Conservation (phyloP, 2,888 invertebrate genomes). For the Mesorhabditis sp. region DNA sequence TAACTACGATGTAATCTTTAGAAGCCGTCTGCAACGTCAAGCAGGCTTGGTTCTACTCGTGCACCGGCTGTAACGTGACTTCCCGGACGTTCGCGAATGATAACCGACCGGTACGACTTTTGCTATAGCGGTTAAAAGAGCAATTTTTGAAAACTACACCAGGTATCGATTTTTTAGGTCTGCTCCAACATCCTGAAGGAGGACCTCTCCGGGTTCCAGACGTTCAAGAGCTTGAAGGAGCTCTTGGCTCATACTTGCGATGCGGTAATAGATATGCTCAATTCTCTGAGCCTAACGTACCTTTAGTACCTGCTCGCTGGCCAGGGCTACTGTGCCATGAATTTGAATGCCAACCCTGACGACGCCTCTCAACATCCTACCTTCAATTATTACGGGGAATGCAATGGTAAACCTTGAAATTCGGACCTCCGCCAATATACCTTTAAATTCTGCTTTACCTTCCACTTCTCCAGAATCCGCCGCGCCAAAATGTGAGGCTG, state of each 20-base stretch:
- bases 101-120: neutral
- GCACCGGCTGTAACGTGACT: constrained; percentile 4
- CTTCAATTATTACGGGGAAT: constrained; percentile 4
- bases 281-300: neutral
- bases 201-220: neutral
- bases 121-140: neutral
- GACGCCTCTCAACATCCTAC: neutral
- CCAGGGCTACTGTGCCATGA: constrained; percentile 1
- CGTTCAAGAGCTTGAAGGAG: neutral
- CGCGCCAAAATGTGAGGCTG: neutral
- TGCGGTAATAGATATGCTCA: neutral
- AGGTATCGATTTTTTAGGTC: neutral
- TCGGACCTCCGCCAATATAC: neutral
- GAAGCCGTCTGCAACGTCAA: constrained; percentile 5
- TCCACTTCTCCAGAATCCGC: neutral
- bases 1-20: neutral
- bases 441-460: neutral
- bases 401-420: neutral
- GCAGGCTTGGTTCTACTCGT: neutral
- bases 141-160: neutral
- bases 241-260: neutral
- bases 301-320: neutral
- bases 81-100: neutral
- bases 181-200: constrained; percentile 1
- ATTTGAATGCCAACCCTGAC: neutral